Evolutionary conservation across 2,888 invertebrate species (phyloP), one percentile per base, ranked within the genome.

Genomic region (Hoplodrina ambigua): DNA sequence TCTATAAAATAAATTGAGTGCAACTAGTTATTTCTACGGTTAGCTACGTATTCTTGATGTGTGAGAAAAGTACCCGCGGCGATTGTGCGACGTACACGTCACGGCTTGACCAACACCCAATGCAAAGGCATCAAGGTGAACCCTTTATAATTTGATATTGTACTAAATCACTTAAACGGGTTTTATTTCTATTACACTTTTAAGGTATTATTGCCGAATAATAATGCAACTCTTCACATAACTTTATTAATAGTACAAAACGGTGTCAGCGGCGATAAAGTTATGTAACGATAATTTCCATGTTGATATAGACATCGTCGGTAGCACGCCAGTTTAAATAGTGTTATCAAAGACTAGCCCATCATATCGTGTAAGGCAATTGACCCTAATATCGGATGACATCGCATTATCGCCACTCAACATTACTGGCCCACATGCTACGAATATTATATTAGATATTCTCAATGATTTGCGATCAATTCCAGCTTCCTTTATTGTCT

Each of bases 331-430:
- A 83, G 87, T 89, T 88, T 87, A 90, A 91, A 92, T 87, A 92
- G 84, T 87, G 88, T 92, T 94, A 94, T 94, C 93, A 85, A 84
- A 88, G 90, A 88, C 90, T 90, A 90, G 88, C 90, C 90, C 88
- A 89, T 91, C 89, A 88, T 85, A 83, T 85, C 86, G 83, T 81
- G 80, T 75, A 85, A 84, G 90, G 91, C 92, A 93, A 92, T 93
- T 93, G 94, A 93, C 94, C 93, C 86, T 91, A 91, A 92, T 94
- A 91, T 90, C 86, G 83, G 88, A 90, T 89, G 90, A 91, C 88
- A 87, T 87, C 85, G 87, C 88, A 91, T 89, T 91, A 90, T 90
- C 89, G 85, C 86, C 83, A 86, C 85, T 86, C 83, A 83, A 88
- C 75, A 73, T 85, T 81, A 75, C 66, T 75, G 62, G 67, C 63